Evolutionary conservation across 1,140 invertebrate genomes (phyloP).

Genomic region (Whitmania pigra): DNA sequence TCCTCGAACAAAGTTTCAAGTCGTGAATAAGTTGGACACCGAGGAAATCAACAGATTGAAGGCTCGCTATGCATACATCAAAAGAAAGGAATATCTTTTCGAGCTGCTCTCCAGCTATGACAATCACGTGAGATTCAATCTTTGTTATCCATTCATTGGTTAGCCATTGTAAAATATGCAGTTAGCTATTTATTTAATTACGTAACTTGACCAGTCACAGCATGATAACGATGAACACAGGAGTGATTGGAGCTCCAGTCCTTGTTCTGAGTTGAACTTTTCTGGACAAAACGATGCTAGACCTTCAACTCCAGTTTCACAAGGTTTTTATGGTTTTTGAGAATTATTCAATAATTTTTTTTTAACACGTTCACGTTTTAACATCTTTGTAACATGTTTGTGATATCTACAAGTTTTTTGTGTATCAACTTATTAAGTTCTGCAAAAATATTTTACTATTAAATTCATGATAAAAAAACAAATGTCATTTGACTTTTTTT

Average conservation of each 20-base stretch:
- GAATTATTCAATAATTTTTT: too few relatives aligned
- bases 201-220: not conserved
- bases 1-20: not conserved
- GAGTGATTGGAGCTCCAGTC: slow-evolving; percentile 7
- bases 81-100: slow-evolving; percentile 4
- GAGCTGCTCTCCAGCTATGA: not conserved
- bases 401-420: too few relatives aligned
- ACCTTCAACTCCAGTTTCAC: not conserved
- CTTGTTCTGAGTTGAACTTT: slow-evolving; percentile 11
- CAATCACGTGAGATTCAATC: not conserved
- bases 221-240: not conserved
- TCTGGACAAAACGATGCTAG: not conserved
- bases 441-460: too few relatives aligned
- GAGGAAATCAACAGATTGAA: slow-evolving; percentile 6
- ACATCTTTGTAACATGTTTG: too few relatives aligned
- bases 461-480: too few relatives aligned
- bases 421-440: too few relatives aligned
- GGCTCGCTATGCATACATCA: slow-evolving; percentile 2
- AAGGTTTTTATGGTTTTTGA: too few relatives aligned
- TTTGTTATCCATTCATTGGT: too few relatives aligned
- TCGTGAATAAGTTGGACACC: slow-evolving; percentile 1
- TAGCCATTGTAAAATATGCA: too few relatives aligned
- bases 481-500: too few relatives aligned
- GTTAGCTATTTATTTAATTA: not conserved
- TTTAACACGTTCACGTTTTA: too few relatives aligned